These are phyloP conservation scores for Pseudomyrmex flavicornis DNA, from an alignment of 1,140 invertebrate species.

Conservation along the genomic window DNA sequence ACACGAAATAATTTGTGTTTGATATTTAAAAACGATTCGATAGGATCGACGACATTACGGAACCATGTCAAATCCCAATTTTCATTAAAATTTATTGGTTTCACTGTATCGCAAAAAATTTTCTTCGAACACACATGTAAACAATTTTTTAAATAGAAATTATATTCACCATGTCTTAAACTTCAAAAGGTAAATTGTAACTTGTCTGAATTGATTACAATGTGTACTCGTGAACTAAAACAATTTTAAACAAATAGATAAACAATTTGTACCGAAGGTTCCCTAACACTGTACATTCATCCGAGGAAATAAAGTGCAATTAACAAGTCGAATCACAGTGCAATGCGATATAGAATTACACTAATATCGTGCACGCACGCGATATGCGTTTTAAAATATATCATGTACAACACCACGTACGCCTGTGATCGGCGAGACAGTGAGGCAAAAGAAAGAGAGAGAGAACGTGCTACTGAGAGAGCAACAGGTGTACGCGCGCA, in stretches of 20 bases:
- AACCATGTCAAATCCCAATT: neutral
- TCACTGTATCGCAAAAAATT: neutral
- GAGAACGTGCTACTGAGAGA: neutral
- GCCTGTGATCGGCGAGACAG: neutral
- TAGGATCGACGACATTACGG: constrained; percentile 8
- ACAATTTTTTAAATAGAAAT: neutral
- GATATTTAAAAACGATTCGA: constrained; percentile 9
- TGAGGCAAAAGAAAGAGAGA: neutral
- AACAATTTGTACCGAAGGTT: neutral
- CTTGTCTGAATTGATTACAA: no score
- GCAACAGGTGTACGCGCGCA: constrained; percentile 61
- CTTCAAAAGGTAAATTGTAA: no score
- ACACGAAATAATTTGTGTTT: constrained; percentile 47
- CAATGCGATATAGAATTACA: constrained; percentile 29
- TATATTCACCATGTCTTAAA: neutral
- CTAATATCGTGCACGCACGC: constrained; percentile 10
- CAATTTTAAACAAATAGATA: no score
- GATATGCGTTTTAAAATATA: constrained; percentile 20
- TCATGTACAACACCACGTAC: constrained; percentile 47
- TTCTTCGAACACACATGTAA: neutral
- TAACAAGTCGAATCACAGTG: neutral
- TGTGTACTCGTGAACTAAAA: no score
- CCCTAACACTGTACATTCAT: neutral
- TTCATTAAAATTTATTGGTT: neutral
- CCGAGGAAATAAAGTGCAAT: constrained; percentile 12